phyloP scores from a whole-genome alignment of 2,113 vertebrate species.

The Tetrax tetrax region DNA sequence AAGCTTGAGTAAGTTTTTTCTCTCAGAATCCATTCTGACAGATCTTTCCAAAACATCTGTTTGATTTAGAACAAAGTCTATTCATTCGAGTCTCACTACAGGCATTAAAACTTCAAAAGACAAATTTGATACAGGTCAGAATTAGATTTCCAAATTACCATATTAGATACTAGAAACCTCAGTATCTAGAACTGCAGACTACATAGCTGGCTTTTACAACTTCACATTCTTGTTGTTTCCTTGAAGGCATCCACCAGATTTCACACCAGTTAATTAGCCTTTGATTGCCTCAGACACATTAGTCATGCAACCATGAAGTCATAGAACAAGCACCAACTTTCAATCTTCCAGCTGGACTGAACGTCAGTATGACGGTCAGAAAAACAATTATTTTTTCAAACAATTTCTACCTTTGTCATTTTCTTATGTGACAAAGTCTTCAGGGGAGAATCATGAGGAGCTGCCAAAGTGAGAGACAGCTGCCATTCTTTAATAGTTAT shows the following conservation, averaged over 20 bases:
- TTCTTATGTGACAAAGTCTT: background rate
- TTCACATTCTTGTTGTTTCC: background rate
- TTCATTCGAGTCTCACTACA: background rate
- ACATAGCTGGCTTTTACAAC: background rate
- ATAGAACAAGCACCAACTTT: background rate
- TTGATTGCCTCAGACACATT: background rate
- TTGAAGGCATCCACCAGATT: background rate
- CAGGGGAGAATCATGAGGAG: background rate
- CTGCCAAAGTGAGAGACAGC: background rate
- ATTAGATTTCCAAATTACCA: background rate
- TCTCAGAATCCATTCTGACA: background rate
- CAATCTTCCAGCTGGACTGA: background rate
- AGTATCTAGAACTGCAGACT: background rate
- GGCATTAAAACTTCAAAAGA: background rate
- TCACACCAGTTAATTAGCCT: background rate
- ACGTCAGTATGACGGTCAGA: background rate
- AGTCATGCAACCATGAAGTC: background rate
- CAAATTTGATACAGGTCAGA: background rate
- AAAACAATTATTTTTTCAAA: background rate
- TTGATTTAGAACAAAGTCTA: background rate
- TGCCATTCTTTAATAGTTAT: background rate
- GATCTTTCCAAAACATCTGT: background rate
- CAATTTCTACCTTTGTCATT: background rate
- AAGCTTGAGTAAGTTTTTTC: slow-evolving; percentile 49
- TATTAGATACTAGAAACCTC: background rate